These are phyloP conservation scores for Passer montanus DNA, from an alignment of 2,113 vertebrate species.

Conservation along the genomic window DNA sequence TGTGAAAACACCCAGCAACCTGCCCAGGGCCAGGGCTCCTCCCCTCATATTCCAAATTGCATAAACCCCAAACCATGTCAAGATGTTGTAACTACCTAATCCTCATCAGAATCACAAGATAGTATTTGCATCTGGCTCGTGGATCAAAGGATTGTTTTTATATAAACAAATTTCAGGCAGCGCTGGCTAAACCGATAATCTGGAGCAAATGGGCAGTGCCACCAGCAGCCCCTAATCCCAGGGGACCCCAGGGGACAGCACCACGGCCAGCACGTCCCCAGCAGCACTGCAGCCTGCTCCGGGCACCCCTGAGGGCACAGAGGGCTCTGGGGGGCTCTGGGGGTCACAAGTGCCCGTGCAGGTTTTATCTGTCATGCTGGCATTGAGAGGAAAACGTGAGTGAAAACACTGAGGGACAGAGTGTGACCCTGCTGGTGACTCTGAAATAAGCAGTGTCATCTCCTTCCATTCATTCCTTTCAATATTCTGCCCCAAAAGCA, in stretches of 20 bases:
- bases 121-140: conserved; percentile 45
- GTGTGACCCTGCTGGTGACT: not conserved
- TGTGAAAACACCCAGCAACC: not conserved
- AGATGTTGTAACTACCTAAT: conserved; percentile 57
- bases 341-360: rapidly evolving
- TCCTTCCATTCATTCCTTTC: not conserved
- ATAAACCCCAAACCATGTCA: conserved; percentile 31
- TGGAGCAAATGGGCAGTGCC: not conserved
- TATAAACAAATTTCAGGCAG: conserved; percentile 63
- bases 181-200: conserved; percentile 14
- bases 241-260: not conserved
- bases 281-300: not conserved
- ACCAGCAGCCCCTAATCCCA: not conserved
- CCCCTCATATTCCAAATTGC: not conserved
- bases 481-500: not conserved
- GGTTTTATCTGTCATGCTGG: rapidly evolving
- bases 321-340: not conserved
- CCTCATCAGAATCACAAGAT: conserved; percentile 46
- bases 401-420: rapidly evolving
- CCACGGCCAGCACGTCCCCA: not conserved
- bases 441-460: not conserved
- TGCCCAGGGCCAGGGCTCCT: not conserved
- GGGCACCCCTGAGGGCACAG: rapidly evolving
- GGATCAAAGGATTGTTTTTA: conserved; percentile 68
- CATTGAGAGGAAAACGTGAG: not conserved